Conservation (phyloP, 2,113 vertebrate genomes). For the Rhizomys pruinosus region DNA sequence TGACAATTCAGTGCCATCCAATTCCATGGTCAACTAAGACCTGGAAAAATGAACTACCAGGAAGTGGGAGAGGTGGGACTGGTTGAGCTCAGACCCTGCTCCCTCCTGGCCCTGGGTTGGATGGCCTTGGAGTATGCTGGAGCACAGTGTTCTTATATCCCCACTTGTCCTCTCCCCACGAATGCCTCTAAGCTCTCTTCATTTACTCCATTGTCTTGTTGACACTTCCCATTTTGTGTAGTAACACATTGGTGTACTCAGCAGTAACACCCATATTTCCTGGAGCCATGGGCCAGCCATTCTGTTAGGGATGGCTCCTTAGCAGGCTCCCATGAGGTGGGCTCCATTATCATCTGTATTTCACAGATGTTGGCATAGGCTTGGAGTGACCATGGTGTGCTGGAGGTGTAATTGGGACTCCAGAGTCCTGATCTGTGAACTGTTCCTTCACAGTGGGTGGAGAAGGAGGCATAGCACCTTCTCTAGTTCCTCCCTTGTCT, state of each 20-base stretch:
- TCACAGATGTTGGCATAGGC: neutral
- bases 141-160: neutral
- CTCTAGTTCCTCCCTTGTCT: neutral
- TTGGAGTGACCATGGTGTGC: neutral
- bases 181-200: neutral
- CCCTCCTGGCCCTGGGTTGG: neutral
- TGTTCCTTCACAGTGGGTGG: neutral
- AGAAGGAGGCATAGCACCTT: neutral
- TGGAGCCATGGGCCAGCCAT: fast-evolving
- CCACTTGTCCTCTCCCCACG: neutral
- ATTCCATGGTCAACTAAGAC: neutral
- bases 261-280: neutral
- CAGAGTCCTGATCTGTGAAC: neutral
- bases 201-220: neutral
- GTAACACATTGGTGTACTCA: neutral
- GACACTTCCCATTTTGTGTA: neutral
- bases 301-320: too few relatives aligned
- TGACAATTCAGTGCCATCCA: neutral
- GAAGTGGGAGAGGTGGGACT: neutral
- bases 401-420: neutral
- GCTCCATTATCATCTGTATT: neutral
- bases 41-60: neutral
- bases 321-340: neutral
- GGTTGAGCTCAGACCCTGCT: neutral
- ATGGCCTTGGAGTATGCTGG: neutral